A percentile compares a stretch with the other conserved stretches of the same genome.
phyloP scores from a whole-genome alignment of 1,140 invertebrate species.

The Microplitis demolitor region DNA sequence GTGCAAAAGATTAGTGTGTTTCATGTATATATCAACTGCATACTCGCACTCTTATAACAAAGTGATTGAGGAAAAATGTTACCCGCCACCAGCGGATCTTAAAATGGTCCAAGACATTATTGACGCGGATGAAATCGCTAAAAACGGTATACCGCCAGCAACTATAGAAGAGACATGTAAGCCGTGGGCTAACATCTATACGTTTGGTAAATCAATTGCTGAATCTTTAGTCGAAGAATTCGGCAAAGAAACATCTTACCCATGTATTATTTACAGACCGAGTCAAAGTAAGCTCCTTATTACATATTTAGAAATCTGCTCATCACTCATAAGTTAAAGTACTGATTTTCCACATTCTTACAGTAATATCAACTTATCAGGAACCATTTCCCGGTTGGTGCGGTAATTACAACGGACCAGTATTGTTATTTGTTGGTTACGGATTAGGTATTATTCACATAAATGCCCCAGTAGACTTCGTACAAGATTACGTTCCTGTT shows the following conservation, averaged over 20 bases:
- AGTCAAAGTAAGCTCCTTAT: slow-evolving; percentile 59
- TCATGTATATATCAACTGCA: slow-evolving; percentile 44
- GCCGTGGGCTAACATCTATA: slow-evolving; percentile 65
- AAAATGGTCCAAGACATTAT: slow-evolving; percentile 60
- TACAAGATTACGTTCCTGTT: slow-evolving; percentile 75
- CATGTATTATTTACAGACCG: slow-evolving; percentile 66
- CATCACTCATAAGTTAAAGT: neutral
- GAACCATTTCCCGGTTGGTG: slow-evolving; percentile 76
- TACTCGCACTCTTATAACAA: slow-evolving; percentile 52
- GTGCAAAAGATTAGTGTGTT: slow-evolving; percentile 59
- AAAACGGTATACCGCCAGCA: slow-evolving; percentile 40
- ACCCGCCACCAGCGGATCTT: slow-evolving; percentile 52
- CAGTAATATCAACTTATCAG: slow-evolving; percentile 73
- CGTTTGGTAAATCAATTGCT: slow-evolving; percentile 66
- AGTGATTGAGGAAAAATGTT: slow-evolving; percentile 64
- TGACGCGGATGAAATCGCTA: slow-evolving; percentile 30
- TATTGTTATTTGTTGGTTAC: slow-evolving; percentile 59
- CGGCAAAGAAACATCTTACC: slow-evolving; percentile 60
- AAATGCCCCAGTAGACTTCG: slow-evolving; percentile 48
- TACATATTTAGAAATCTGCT: neutral
- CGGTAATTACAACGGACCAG: slow-evolving; percentile 76
- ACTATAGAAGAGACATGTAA: slow-evolving; percentile 54
- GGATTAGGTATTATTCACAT: slow-evolving; percentile 73
- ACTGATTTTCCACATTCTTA: slow-evolving; percentile 17
- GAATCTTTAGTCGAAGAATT: slow-evolving; percentile 64